phyloP scores from a whole-genome alignment of 2,888 invertebrate genomes.

The Sinodicranocentrus sp. region DNA sequence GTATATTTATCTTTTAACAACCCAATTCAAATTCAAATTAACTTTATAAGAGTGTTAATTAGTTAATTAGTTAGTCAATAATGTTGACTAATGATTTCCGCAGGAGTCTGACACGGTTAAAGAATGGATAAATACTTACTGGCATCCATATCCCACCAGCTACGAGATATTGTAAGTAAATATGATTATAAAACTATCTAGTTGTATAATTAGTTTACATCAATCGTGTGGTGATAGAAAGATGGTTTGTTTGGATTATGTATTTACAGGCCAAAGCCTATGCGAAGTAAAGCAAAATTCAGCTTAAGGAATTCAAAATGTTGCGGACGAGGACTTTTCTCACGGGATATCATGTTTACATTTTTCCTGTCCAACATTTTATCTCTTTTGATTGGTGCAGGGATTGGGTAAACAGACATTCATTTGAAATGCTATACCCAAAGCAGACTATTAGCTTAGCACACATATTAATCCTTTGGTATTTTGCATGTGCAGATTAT shows the following conservation, averaged over 20 bases:
- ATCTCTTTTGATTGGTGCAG: slow-evolving; percentile 93
- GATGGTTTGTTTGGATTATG: not conserved
- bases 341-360: slow-evolving; percentile 92
- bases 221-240: no score
- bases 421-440: not conserved
- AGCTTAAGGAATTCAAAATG: slow-evolving; percentile 86
- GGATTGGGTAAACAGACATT: slow-evolving; percentile 87
- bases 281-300: slow-evolving; percentile 80
- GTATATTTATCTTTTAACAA: no score
- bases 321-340: slow-evolving; percentile 90
- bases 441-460: not conserved
- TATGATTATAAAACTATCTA: no score
- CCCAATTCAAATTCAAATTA: no score
- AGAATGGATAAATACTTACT: slow-evolving; percentile 75
- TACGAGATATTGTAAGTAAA: slow-evolving; percentile 26
- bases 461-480: not conserved
- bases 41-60: no score
- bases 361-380: slow-evolving; percentile 94
- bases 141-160: slow-evolving; percentile 67
- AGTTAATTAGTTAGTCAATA: no score
- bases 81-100: no score
- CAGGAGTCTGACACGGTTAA: slow-evolving; percentile 73
- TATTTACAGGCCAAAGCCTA: slow-evolving; percentile 36
- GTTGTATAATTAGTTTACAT: no score
- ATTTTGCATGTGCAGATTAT: slow-evolving; percentile 62